A percentile compares a stretch with the other conserved stretches of the same genome.
Evolutionary conservation across 2,797 vertebrate genomes (phyloP).

Genomic region (Malurus leucopterus): DNA sequence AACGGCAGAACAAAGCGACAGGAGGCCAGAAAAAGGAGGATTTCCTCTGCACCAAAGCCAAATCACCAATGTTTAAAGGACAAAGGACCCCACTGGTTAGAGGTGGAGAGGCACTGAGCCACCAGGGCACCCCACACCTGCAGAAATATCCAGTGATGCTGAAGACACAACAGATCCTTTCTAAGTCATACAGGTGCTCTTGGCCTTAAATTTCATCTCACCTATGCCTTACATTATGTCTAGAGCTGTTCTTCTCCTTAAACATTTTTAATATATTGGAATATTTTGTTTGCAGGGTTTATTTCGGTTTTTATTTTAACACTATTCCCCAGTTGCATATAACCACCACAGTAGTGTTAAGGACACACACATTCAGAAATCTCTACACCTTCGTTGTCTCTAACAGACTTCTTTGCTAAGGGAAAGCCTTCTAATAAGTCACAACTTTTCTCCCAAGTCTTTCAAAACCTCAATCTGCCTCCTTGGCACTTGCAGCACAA

Average conservation of each 20-base stretch:
- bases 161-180: not conserved
- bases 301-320: not conserved
- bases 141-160: not conserved
- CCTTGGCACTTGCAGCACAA: not conserved
- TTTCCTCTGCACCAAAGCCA: not conserved
- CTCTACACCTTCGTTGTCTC: not conserved
- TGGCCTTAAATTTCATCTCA: not conserved
- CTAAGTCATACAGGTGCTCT: not conserved
- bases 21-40: not conserved
- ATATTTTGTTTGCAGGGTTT: not conserved
- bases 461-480: not conserved
- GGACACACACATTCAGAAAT: not conserved
- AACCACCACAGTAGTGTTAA: not conserved
- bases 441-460: not conserved
- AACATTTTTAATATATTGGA: not conserved
- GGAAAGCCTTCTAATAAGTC: not conserved
- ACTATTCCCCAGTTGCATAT: not conserved
- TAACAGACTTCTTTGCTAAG: not conserved
- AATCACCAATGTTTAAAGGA: fast-evolving
- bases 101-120: not conserved
- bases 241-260: not conserved
- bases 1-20: fast-evolving
- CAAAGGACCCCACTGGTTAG: not conserved
- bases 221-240: not conserved
- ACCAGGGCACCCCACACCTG: not conserved